Base-by-base conservation (phyloP, 2,888 invertebrate species). In the Tromatobia lineatoria region DNA sequence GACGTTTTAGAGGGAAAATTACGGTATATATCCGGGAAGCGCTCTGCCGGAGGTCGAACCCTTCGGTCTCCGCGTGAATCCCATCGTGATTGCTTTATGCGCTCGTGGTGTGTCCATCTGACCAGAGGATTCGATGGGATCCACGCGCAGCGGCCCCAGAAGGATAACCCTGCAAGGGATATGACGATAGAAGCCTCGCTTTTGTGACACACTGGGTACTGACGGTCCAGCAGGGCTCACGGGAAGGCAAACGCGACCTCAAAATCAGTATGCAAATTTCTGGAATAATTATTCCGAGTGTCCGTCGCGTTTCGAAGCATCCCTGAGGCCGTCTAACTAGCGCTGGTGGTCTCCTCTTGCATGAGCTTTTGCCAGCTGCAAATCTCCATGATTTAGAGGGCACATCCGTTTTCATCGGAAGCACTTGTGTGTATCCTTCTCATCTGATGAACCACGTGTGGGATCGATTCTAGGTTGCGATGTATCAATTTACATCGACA, bases 181-280 rank as follows among this genome's bases (percentile, higher is more conserved):
- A 66, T 47, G 77, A 52, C 75, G 52, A 45, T 66, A 67, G 69
- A 47, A 47, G 13, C 18, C 34, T 47, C 47, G 64, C 75, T 75
- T 75, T 75, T 64, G 75, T 50, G 61, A 75, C 50, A 75, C 50
- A 75, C 20, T 52, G 50, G 59, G 38, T 38, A 50, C 29, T 42
- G 67, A 64, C 67, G 71, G 50, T n/a, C 45, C 59, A 52, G 52
- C 70, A 73, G 83, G 47, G 73, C 79, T 88, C 87, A 77, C 86
- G 83, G 86, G 85, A 87, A 86, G 34, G 88, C 85, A 88, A 92
- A 90, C 90, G 90, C 88, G 90, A 92, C 91, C 93, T 91, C 92
- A 90, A 92, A 93, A 93, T 93, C 91, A 91, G 89, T 89, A 93
- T 93, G 92, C 91, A 92, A 91, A 93, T 92, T 64, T 91, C 87